phyloP scores from a whole-genome alignment of 2,797 vertebrate species.

The Falco peregrinus region DNA sequence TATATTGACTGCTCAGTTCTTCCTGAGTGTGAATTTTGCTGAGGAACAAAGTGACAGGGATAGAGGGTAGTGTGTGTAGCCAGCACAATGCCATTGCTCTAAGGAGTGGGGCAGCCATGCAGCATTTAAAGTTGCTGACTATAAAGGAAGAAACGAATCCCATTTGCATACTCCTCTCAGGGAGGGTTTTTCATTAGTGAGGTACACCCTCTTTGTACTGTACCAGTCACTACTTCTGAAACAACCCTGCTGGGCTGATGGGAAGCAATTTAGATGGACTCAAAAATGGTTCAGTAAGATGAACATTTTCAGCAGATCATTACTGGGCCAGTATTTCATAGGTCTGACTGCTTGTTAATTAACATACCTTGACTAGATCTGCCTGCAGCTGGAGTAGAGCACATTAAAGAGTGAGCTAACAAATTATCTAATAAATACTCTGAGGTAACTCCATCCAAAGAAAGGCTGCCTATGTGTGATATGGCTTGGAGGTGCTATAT shows the following conservation, averaged over 20 bases:
- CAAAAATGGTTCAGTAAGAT: neutral
- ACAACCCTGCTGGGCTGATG: neutral
- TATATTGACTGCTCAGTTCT: neutral
- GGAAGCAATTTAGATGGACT: slow-evolving; percentile 5
- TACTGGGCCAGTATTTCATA: neutral
- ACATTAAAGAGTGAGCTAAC: neutral
- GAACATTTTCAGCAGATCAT: slow-evolving; percentile 20
- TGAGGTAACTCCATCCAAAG: neutral
- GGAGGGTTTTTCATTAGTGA: neutral
- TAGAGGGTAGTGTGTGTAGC: neutral
- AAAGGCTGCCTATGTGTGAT: neutral
- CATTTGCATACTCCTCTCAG: slow-evolving; percentile 3
- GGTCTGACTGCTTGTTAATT: slow-evolving; percentile 39
- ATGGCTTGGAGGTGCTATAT: neutral
- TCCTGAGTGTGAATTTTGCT: neutral
- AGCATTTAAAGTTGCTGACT: neutral
- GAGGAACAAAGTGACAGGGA: neutral
- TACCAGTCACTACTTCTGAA: neutral
- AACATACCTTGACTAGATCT: neutral
- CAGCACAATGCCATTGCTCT: neutral
- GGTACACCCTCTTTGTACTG: neutral
- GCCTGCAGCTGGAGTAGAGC: neutral
- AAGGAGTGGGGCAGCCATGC: neutral
- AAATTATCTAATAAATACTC: neutral
- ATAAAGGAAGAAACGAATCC: neutral